Conservation (phyloP, 23 tunicate genomes). For the Ascidia mentula region DNA sequence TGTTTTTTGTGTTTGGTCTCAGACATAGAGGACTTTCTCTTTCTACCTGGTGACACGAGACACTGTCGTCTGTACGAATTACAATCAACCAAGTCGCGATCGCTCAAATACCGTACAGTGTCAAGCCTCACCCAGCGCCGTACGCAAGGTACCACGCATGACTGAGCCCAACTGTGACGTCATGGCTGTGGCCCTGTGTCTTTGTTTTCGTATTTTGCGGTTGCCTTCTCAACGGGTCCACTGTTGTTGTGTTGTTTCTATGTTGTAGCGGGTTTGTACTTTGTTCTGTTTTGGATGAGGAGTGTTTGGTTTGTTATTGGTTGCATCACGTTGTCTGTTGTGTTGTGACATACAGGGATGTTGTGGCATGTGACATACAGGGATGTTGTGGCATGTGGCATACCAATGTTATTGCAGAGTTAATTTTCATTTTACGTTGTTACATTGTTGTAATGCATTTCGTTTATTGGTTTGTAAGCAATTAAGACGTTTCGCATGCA, state of each 20-base stretch:
- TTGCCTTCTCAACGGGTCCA: background rate
- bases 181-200: background rate
- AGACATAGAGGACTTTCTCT: conserved; percentile 38
- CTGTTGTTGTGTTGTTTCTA: background rate
- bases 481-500: no score
- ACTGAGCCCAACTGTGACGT: background rate
- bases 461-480: no score
- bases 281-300: background rate
- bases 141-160: conserved; percentile 42
- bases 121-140: conserved; percentile 24
- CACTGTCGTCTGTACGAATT: conserved; percentile 63
- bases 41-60: conserved; percentile 43
- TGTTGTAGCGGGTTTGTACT: background rate
- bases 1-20: conserved; percentile 9
- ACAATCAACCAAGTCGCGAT: conserved; percentile 27
- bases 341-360: no score
- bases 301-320: no score
- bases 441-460: no score
- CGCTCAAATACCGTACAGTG: conserved; percentile 26
- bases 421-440: no score
- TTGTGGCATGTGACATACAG: no score
- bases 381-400: no score
- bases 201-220: background rate
- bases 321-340: no score
- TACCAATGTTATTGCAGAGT: no score